phyloP scores from a whole-genome alignment of 1,140 invertebrate genomes.

The Drosophila kurseongensis region DNA sequence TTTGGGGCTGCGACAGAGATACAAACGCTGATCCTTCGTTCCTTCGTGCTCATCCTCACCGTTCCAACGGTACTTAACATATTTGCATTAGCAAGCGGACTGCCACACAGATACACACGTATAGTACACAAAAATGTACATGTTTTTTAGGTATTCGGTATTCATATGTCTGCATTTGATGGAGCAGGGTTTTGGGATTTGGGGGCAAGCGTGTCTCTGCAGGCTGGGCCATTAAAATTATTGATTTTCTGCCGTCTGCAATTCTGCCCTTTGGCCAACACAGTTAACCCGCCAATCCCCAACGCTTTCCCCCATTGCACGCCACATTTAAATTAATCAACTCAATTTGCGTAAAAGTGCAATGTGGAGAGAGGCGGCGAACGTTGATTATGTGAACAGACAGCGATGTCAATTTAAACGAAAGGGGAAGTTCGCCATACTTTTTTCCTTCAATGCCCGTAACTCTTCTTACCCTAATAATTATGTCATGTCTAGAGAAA shows the following conservation, averaged over 20 bases:
- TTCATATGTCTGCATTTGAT: slow-evolving; percentile 34
- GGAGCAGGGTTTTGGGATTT: slow-evolving; percentile 27
- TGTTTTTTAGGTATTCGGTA: slow-evolving; percentile 25
- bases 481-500: slow-evolving; percentile 65
- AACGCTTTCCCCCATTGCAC: not conserved
- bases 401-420: slow-evolving; percentile 34
- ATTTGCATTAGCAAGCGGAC: slow-evolving; percentile 68
- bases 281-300: slow-evolving; percentile 46
- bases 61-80: slow-evolving; percentile 61
- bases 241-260: slow-evolving; percentile 78
- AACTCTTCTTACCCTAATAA: slow-evolving; percentile 59
- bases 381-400: slow-evolving; percentile 24
- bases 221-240: slow-evolving; percentile 67
- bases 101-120: slow-evolving; percentile 31
- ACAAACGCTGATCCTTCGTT: slow-evolving; percentile 21
- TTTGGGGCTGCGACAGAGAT: slow-evolving; percentile 31
- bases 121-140: slow-evolving; percentile 30
- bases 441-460: not conserved
- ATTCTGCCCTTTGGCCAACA: slow-evolving; percentile 73
- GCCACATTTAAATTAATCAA: slow-evolving; percentile 75
- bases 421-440: not conserved
- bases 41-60: slow-evolving; percentile 3
- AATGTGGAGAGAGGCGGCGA: slow-evolving; percentile 29
- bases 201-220: slow-evolving; percentile 14
- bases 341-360: slow-evolving; percentile 75